phyloP scores from a whole-genome alignment of 1,140 invertebrate genomes.

The Magallana gigas region DNA sequence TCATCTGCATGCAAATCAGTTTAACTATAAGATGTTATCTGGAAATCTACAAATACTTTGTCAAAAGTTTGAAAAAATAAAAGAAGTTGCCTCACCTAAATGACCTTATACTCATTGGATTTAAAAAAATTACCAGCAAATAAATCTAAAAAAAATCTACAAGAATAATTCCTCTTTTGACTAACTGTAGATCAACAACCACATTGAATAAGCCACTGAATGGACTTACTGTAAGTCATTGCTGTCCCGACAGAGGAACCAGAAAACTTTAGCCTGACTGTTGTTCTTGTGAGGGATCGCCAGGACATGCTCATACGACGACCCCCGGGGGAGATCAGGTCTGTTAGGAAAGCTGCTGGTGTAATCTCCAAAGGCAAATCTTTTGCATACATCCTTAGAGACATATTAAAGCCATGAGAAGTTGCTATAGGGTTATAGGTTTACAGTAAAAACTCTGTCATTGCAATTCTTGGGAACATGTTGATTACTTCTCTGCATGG shows the following conservation, averaged over 20 bases:
- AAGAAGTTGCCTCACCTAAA: too few species aligned
- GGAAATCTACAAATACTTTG: too few species aligned
- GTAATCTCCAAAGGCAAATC: constrained; percentile 73
- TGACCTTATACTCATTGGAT: too few species aligned
- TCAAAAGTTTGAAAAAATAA: too few species aligned
- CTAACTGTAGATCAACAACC: not conserved
- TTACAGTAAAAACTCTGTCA: too few species aligned
- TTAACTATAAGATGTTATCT: too few species aligned
- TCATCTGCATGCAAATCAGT: too few species aligned
- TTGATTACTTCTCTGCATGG: too few species aligned
- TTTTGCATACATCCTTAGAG: constrained; percentile 72
- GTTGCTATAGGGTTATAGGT: too few species aligned
- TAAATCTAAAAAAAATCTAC: too few species aligned
- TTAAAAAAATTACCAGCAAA: too few species aligned
- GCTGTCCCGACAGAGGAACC: constrained; percentile 57
- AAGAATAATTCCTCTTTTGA: not conserved
- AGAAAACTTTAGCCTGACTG: constrained; percentile 68
- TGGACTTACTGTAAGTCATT: not conserved
- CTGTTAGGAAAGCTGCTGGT: constrained; percentile 68
- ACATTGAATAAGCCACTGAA: not conserved
- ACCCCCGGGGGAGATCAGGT: constrained; percentile 63
- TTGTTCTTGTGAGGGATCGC: constrained; percentile 70
- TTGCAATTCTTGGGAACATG: too few species aligned
- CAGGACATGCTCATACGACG: constrained; percentile 57
- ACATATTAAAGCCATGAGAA: not conserved